phyloP scores from a whole-genome alignment of 1,140 invertebrate species.

The Ephestia elutella region DNA sequence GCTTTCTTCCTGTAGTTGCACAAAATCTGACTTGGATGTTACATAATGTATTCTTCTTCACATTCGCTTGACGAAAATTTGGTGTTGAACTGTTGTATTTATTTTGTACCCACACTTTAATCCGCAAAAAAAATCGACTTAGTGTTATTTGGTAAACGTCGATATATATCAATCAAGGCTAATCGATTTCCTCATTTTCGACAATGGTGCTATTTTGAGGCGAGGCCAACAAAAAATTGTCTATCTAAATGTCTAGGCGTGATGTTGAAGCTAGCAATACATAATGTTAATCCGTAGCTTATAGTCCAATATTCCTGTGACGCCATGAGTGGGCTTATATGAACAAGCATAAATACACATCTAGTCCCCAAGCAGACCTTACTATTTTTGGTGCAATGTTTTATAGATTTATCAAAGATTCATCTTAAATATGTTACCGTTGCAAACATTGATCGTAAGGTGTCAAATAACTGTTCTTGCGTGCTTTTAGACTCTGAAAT shows the following conservation, averaged over 20 bases:
- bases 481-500: conserved; percentile 8
- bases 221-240: background rate
- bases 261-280: background rate
- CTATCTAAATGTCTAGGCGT: background rate
- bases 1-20: background rate
- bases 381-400: conserved; percentile 21
- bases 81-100: too few species aligned
- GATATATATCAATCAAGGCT: background rate
- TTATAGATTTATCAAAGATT: background rate
- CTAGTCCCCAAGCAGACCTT: conserved; percentile 14
- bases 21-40: background rate
- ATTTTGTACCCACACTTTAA: too few species aligned
- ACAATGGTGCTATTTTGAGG: background rate
- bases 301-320: background rate
- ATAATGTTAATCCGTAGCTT: background rate
- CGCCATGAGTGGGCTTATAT: background rate
- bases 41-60: background rate
- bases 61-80: background rate
- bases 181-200: background rate
- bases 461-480: background rate
- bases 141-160: too few species aligned
- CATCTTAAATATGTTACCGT: background rate
- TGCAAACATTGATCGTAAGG: background rate
- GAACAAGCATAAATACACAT: conserved; percentile 3
- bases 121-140: too few species aligned